Percentiles rank a stretch among this genome's conserved stretches.
phyloP scores from a whole-genome alignment of 2,113 vertebrate species.

The Dasyurus viverrinus region DNA sequence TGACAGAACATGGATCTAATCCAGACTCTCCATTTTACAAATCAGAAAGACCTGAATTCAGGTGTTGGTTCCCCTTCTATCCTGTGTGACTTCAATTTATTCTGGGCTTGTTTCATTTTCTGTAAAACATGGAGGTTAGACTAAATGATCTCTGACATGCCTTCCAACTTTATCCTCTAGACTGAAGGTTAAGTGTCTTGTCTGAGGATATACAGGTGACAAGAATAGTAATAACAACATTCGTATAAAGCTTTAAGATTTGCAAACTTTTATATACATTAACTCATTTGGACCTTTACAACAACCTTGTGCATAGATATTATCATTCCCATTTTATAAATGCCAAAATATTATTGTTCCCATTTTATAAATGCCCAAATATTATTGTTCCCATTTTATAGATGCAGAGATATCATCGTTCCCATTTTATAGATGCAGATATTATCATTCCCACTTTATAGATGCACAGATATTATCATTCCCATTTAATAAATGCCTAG shows the following conservation, averaged over 20 bases:
- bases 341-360: neutral
- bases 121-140: neutral
- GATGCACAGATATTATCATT: no score
- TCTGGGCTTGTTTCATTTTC: neutral
- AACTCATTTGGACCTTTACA: neutral
- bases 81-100: neutral
- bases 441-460: no score
- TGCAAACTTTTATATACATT: neutral
- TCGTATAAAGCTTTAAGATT: neutral
- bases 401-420: no score
- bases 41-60: neutral
- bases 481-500: no score
- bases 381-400: no score
- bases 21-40: neutral
- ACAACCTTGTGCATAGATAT: neutral
- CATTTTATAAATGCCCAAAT: no score
- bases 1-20: neutral
- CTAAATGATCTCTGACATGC: neutral
- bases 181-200: neutral
- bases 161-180: neutral
- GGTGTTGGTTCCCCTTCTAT: neutral
- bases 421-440: no score
- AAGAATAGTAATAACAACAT: neutral
- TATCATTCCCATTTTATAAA: neutral
- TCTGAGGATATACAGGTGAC: neutral